Base-by-base conservation (phyloP, 2,797 vertebrate species). In the Clamator glandarius region DNA sequence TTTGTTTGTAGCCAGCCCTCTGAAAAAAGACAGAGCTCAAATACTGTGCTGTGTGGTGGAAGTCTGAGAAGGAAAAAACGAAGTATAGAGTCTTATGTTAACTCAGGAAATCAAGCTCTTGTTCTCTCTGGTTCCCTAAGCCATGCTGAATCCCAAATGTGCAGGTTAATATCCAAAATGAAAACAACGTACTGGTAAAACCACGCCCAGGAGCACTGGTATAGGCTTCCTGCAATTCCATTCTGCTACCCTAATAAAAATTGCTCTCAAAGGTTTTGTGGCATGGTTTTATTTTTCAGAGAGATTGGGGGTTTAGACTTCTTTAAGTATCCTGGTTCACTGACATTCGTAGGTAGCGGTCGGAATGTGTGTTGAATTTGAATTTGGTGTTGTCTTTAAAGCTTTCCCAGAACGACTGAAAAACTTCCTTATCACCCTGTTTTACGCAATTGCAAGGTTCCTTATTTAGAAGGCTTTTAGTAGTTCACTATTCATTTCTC, bases 201-300 rank as follows among this genome's bases (percentile, higher is more conserved):
- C 77, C 59, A 90, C 89, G 83, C 93, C 94, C 87, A 80, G 81
- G 52, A 72, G 92, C 91, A 77, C 58, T 97, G 96, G 95, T 96
- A 79, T 82, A 97, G 97, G 96, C 97, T 97, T 97, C 96, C 97
- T 96, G 97, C 96, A 57, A 95, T 95, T 97, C 96, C 96, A 70
- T 97, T 97, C 97, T 97, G 97, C 97, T 98, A 93, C 94, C 97
- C 96, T 96, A 95, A 98, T 98, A 98, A 98, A 98, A 97, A 95
- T 95, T 92, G 96, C 96, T 98, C 95, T 98, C 95, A 92, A 87
- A 97, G 84, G 94, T 58, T 87, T 96, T 93, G 92, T 96, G 69
- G 84, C 91, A 93, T 97, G 87, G 91, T 93, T 96, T 97, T 97
- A 78, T 97, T 97, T 39, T 94, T 85, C 77, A 81, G 66, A 48